A percentile compares a stretch with the other conserved stretches of the same genome.
Evolutionary conservation across 2,113 vertebrate genomes (phyloP).

Genomic region (Mastomys natalensis): DNA sequence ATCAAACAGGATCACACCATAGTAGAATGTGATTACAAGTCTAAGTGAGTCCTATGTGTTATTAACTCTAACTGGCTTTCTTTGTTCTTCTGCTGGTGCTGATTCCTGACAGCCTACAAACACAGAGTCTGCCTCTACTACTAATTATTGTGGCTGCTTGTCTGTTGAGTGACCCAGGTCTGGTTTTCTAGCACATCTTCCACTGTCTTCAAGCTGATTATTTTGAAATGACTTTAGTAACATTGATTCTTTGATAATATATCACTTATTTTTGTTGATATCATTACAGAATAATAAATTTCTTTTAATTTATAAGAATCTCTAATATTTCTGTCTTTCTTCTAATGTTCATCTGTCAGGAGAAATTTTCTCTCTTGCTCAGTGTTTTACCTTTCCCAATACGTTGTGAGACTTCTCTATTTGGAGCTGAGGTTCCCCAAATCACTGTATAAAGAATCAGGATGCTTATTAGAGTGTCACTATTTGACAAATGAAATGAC

Average conservation of each 20-base stretch:
- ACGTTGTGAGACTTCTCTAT: neutral
- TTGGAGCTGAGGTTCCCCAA: neutral
- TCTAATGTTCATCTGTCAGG: neutral
- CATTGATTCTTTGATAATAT: neutral
- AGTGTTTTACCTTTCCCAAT: neutral
- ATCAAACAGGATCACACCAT: neutral
- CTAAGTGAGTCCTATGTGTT: neutral
- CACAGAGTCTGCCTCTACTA: neutral
- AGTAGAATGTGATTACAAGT: neutral
- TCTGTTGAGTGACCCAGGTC: fast-evolving
- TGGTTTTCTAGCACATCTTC: neutral
- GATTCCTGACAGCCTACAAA: neutral
- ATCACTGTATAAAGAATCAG: neutral
- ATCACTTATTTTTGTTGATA: neutral
- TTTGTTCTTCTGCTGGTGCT: neutral
- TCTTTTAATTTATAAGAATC: neutral
- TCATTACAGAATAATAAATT: neutral
- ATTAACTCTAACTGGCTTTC: neutral
- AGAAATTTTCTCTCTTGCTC: neutral
- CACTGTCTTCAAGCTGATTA: neutral
- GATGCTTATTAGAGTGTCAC: neutral
- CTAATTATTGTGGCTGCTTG: neutral
- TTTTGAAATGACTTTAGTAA: neutral
- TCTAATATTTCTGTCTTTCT: neutral
- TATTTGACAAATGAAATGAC: neutral